phyloP scores from a whole-genome alignment of 2,888 invertebrate species.

The Oxystoma pomonae region DNA sequence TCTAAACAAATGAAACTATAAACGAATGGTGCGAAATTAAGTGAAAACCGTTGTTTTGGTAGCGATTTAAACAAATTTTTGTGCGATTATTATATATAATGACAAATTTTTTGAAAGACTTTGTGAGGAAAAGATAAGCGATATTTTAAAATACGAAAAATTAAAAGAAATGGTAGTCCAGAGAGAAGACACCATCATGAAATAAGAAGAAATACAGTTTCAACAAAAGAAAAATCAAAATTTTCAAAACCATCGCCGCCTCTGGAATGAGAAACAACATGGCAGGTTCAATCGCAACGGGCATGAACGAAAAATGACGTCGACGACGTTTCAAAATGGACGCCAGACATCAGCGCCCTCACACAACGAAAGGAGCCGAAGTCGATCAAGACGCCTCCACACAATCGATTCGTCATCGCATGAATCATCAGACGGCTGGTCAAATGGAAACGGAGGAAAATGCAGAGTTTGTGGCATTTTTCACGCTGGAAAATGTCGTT shows the following conservation, averaged over 20 bases:
- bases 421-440: not conserved
- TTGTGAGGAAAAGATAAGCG: not conserved
- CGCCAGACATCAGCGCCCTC: too few relatives aligned
- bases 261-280: not conserved
- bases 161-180: not conserved
- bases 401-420: not conserved
- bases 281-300: not conserved
- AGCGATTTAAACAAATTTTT: not conserved
- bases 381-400: not conserved
- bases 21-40: not conserved
- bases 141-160: not conserved
- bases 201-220: not conserved
- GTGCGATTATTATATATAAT: not conserved
- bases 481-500: not conserved
- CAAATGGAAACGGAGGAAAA: not conserved
- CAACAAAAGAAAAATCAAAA: not conserved
- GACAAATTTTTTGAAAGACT: not conserved
- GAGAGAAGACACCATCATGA: not conserved
- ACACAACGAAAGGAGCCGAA: too few relatives aligned
- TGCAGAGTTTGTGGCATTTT: not conserved
- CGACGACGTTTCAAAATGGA: too few relatives aligned
- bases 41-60: not conserved
- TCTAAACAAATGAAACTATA: not conserved
- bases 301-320: too few relatives aligned
- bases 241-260: not conserved